Percentiles rank a stretch among this genome's conserved stretches.
Evolutionary conservation across 2,797 vertebrate genomes (phyloP).

Genomic region (Limnodromus scolopaceus): DNA sequence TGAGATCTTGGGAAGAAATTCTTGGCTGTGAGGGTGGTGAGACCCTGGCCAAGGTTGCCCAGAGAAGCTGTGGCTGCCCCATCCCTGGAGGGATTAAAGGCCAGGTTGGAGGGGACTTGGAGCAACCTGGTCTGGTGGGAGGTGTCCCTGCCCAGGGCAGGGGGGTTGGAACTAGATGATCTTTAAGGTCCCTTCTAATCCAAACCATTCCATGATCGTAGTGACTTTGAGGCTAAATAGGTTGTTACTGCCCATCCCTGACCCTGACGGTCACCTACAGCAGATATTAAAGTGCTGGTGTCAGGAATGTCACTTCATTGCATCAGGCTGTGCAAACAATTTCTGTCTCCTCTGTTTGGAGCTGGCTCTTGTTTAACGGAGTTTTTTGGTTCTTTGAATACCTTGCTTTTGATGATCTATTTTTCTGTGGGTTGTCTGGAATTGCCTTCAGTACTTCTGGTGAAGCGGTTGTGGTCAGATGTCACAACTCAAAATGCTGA

Average conservation of each 20-base stretch:
- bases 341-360: not conserved
- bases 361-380: not conserved
- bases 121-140: no score
- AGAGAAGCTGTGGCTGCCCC: no score
- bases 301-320: not conserved
- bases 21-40: no score
- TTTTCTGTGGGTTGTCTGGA: not conserved
- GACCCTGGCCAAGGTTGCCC: no score
- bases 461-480: not conserved
- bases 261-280: not conserved
- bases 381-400: not conserved
- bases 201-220: not conserved
- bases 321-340: not conserved
- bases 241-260: not conserved
- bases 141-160: no score
- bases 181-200: no score
- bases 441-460: not conserved
- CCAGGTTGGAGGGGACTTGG: no score
- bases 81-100: no score
- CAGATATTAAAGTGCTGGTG: fast-evolving
- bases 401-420: not conserved
- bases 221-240: not conserved
- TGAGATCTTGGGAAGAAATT: no score
- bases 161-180: no score
- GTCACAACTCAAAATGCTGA: not conserved